These are phyloP conservation scores for Drosophila truncata DNA, from an alignment of 1,140 invertebrate genomes.

Conservation along the genomic window DNA sequence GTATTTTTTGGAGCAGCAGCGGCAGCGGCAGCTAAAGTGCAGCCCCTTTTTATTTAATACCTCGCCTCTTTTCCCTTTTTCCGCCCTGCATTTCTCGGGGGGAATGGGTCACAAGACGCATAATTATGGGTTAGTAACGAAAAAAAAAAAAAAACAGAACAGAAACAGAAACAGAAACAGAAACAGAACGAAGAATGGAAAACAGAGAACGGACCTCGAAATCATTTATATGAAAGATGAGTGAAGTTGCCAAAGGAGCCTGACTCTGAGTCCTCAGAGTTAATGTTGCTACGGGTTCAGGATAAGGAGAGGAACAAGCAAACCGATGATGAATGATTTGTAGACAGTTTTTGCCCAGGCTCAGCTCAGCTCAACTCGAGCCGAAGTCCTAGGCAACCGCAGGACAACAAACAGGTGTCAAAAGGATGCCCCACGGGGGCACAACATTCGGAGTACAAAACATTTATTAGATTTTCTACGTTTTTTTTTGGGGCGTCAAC, in stretches of 20 bases:
- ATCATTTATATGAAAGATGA: conserved; percentile 79
- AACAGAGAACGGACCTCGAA: conserved; percentile 42
- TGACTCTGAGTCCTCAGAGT: conserved; percentile 28
- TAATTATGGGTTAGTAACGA: conserved; percentile 70
- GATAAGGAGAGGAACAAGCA: background rate
- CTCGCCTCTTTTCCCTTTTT: conserved; percentile 15
- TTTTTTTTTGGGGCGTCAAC: conserved; percentile 48
- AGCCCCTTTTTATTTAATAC: conserved; percentile 57
- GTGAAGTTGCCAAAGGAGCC: conserved; percentile 46
- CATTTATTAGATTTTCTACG: conserved; percentile 72
- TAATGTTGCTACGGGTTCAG: conserved; percentile 45
- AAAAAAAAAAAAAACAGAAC: conserved; percentile 21
- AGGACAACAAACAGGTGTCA: conserved; percentile 81
- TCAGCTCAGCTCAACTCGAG: background rate
- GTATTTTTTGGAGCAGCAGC: conserved; percentile 59
- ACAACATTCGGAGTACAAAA: conserved; percentile 23
- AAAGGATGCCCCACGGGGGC: conserved; percentile 44
- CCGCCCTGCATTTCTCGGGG: conserved; percentile 5
- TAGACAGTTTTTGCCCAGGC: conserved; percentile 53
- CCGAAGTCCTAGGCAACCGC: conserved; percentile 31
- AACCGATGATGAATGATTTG: conserved; percentile 77
- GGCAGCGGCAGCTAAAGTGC: conserved; percentile 31
- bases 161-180: conserved; percentile 8
- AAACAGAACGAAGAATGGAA: conserved; percentile 18
- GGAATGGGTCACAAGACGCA: conserved; percentile 66